Percentiles rank a stretch among this genome's conserved stretches.
phyloP scores from a whole-genome alignment of 2,888 invertebrate genomes.

The Nephrotoma appendiculata region DNA sequence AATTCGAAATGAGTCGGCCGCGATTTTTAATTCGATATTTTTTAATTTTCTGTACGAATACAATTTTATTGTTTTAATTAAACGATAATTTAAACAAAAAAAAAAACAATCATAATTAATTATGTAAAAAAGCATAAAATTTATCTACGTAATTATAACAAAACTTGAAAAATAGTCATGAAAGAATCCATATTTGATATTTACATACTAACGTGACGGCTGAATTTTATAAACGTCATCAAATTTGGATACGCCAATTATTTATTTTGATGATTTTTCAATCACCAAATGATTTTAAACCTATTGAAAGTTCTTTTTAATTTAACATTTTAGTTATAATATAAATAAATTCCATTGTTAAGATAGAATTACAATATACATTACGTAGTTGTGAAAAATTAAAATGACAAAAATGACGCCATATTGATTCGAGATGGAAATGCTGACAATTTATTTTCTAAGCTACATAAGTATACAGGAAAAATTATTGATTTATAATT shows the following conservation, averaged over 20 bases:
- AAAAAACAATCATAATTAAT: background rate
- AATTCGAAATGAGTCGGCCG: background rate
- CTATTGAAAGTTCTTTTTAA: background rate
- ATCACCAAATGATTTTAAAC: background rate
- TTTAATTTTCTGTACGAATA: constrained; percentile 1
- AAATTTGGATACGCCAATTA: background rate
- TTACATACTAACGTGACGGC: background rate
- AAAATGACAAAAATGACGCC: background rate
- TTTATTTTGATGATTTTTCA: background rate
- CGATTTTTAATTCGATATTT: background rate
- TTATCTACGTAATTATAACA: background rate
- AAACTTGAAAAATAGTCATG: background rate
- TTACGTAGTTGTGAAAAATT: background rate
- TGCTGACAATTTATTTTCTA: background rate
- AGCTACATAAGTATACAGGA: background rate
- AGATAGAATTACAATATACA: background rate
- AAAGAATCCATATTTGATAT: background rate
- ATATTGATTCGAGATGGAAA: background rate
- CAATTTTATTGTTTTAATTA: background rate
- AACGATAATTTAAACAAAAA: background rate
- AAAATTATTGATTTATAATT: background rate
- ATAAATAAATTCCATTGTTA: background rate
- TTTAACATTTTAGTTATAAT: background rate
- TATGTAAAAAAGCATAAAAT: constrained; percentile 1
- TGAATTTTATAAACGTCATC: background rate